Evolutionary conservation across 2,888 invertebrate species (phyloP), one percentile per base, ranked within the genome.

Genomic region (Sisyra nigra): DNA sequence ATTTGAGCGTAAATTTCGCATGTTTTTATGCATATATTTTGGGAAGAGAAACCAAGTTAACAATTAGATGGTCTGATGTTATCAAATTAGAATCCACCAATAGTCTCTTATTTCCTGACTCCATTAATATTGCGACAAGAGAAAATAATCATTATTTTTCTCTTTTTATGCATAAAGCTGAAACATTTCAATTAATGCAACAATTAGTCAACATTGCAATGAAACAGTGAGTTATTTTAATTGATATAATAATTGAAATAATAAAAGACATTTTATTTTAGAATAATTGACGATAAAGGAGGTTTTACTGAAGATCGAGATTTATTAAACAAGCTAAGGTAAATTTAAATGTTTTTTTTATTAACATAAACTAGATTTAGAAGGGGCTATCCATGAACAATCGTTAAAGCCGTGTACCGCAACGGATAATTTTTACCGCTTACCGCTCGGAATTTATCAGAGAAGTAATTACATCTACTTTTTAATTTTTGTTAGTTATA

Each of bases 141-240:
- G 84, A 89, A 52, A 81, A 79, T 53, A 74, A 86, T 65, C 84
- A 88, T 66, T 80, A 82, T 58, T 98, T 97, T 63, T 91, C 88
- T 7, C 76, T 96, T 76, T 83, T 97, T 55, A 64, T 92, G 50
- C 83, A 79, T 57, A 85, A 87, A 57, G 76, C 75, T 43, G 94
- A 97, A 60, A 91, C 93, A 0, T 93, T 83, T 61, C 74, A 79
- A 11, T 62, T 97, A 51, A 93, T 96, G 80, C 86, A 92, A 56
- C 96, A 96, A 60, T 68, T 98, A 34, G 89, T 92, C 42, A 96
- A 96, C 67, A 78, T 96, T 66, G 94, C 96, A 45, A 94, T 97
- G 80, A 92, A 91, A 71, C 79, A 84, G 77, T 60, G 54, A 45
- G 44, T 36, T 42, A 41, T 30, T 35, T 40, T 42, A n/a, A n/a